Conservation (phyloP, 2,797 vertebrate genomes). For the Notolabrus celidotus region DNA sequence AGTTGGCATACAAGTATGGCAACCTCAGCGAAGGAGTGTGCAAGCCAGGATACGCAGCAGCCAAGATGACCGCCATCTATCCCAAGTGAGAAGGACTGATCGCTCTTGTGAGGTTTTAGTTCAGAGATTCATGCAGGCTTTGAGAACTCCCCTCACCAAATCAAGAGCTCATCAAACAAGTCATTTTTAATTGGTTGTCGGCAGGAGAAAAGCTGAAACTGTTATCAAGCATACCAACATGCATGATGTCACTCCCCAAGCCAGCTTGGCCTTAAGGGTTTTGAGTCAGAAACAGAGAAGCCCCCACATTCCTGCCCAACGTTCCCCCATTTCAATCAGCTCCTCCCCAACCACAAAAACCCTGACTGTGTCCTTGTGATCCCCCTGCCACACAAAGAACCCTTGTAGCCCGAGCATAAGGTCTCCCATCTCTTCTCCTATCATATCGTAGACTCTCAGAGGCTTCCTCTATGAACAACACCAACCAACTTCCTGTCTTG, state of each 20-base stretch:
- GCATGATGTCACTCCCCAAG: conserved; percentile 69
- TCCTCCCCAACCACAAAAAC: conserved; percentile 63
- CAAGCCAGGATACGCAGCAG: conserved; percentile 92
- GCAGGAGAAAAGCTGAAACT: conserved; percentile 40
- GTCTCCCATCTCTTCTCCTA: conserved; percentile 61
- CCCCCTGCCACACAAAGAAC: conserved; percentile 67
- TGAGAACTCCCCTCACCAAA: conserved; percentile 19
- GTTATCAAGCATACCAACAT: conserved; percentile 46
- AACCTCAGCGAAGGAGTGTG: conserved; percentile 93
- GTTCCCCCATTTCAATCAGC: conserved; percentile 61
- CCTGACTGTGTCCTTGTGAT: conserved; percentile 71
- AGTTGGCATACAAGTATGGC: conserved; percentile 90
- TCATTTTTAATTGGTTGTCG: conserved; percentile 43
- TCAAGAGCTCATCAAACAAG: conserved; percentile 25
- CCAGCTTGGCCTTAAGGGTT: conserved; percentile 68
- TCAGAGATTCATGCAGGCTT: conserved; percentile 1
- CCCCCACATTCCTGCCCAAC: conserved; percentile 69
- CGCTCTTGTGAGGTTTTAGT: conserved; percentile 15
- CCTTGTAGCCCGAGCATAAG: conserved; percentile 67
- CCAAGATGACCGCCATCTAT: conserved; percentile 94
- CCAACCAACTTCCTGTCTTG: conserved; percentile 77
- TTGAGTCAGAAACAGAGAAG: conserved; percentile 71
- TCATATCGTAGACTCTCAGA: conserved; percentile 61
- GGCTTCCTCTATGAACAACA: conserved; percentile 61
- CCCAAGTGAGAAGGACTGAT: conserved; percentile 87